Percentiles rank a stretch among this genome's conserved stretches.
phyloP scores from a whole-genome alignment of 2,113 vertebrate species.

The Tachycineta bicolor region DNA sequence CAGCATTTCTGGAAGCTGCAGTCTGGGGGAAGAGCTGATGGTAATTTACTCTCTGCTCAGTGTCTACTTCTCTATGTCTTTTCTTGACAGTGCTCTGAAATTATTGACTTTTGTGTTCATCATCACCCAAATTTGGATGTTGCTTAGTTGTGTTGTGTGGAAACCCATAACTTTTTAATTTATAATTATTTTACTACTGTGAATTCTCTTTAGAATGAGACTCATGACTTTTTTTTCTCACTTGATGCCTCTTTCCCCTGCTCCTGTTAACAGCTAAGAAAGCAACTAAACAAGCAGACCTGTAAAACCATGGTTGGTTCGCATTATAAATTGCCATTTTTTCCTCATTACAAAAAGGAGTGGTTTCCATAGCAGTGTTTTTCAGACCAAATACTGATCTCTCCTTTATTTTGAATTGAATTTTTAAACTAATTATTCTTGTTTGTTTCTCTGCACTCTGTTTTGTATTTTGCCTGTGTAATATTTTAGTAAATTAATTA shows the following conservation, averaged over 20 bases:
- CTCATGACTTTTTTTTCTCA: fast-evolving
- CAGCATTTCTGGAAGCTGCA: background rate
- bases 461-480: background rate
- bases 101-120: background rate
- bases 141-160: background rate
- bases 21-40: background rate
- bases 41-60: background rate
- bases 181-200: background rate
- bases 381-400: background rate
- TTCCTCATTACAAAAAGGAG: background rate
- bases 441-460: background rate
- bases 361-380: background rate
- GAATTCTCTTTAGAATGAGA: background rate
- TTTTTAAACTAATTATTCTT: background rate
- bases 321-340: background rate
- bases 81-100: background rate
- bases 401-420: background rate
- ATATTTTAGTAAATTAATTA: background rate
- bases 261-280: background rate
- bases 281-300: background rate
- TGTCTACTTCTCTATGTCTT: background rate
- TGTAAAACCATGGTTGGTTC: background rate
- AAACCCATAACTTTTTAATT: background rate
- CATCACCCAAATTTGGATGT: background rate
- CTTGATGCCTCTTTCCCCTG: background rate